Evolutionary conservation across 2,113 vertebrate genomes (phyloP).

Genomic region (Oriolus oriolus): DNA sequence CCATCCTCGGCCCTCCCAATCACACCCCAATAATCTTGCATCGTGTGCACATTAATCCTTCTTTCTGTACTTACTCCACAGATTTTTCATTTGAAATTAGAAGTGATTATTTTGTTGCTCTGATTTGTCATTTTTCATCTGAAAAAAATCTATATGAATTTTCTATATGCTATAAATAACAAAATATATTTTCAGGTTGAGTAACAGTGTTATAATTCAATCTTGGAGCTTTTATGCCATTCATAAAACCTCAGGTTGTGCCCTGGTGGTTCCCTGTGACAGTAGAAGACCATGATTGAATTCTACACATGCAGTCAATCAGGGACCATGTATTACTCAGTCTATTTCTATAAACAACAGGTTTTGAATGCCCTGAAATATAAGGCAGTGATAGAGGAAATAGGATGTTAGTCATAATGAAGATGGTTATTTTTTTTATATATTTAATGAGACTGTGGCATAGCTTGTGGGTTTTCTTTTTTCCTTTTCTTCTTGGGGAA

Average conservation of each 20-base stretch:
- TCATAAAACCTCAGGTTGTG: slow-evolving; percentile 43
- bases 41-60: slow-evolving; percentile 51
- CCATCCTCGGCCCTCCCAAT: neutral
- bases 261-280: neutral
- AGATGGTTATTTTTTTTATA: slow-evolving; percentile 17
- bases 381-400: slow-evolving; percentile 48
- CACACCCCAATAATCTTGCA: slow-evolving; percentile 44
- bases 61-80: slow-evolving; percentile 23
- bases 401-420: slow-evolving; percentile 61
- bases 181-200: slow-evolving; percentile 46
- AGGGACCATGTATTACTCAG: slow-evolving; percentile 6
- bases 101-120: slow-evolving; percentile 58
- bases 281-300: slow-evolving; percentile 32
- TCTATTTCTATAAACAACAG: slow-evolving; percentile 50
- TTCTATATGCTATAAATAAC: slow-evolving; percentile 61
- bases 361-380: slow-evolving; percentile 59
- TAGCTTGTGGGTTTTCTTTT: neutral
- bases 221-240: slow-evolving; percentile 46
- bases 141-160: slow-evolving; percentile 17
- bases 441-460: slow-evolving; percentile 32
- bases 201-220: slow-evolving; percentile 57
- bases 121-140: slow-evolving; percentile 62
- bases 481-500: slow-evolving; percentile 3
- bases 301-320: slow-evolving; percentile 47
- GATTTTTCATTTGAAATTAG: slow-evolving; percentile 61